These are phyloP conservation scores for Marronus borbonicus DNA, from an alignment of 2,888 invertebrate genomes.

Conservation along the genomic window DNA sequence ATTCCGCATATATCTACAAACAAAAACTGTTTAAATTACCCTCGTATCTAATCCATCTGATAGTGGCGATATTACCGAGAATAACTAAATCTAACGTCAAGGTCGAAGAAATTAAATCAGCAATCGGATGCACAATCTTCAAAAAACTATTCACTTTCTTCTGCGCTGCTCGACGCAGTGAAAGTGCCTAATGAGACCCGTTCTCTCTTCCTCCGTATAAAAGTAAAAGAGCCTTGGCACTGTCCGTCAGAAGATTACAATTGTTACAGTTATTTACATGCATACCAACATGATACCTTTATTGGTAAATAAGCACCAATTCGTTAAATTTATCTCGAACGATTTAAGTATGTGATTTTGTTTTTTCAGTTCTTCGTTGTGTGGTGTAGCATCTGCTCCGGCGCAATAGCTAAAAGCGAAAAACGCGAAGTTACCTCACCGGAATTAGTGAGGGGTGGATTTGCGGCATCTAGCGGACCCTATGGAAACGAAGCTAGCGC, in stretches of 20 bases:
- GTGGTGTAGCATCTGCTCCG: constrained; percentile 13
- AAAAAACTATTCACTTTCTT: constrained; percentile 34
- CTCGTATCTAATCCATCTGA: no score
- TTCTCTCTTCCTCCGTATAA: constrained; percentile 44
- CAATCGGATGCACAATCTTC: neutral
- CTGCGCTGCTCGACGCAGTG: constrained; percentile 9
- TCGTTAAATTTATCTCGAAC: no score
- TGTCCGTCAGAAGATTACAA: constrained; percentile 42
- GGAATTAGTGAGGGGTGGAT: constrained; percentile 23
- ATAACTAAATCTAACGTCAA: neutral
- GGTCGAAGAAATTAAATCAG: constrained; percentile 28
- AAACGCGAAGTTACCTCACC: constrained; percentile 29
- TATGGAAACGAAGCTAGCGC: constrained; percentile 43
- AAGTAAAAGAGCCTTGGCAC: constrained; percentile 43
- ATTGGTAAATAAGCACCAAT: constrained; percentile 11
- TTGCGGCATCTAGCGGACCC: constrained; percentile 36
- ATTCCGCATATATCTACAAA: no score
- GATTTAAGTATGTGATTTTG: neutral
- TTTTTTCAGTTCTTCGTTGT: constrained; percentile 22
- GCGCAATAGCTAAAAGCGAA: neutral
- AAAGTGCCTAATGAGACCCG: constrained; percentile 34
- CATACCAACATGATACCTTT: constrained; percentile 27
- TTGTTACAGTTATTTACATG: constrained; percentile 25
- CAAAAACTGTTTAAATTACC: no score
- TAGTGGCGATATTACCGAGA: no score